These are phyloP conservation scores for Gephyroberyx darwinii DNA, from an alignment of 2,797 vertebrate genomes.

Conservation along the genomic window DNA sequence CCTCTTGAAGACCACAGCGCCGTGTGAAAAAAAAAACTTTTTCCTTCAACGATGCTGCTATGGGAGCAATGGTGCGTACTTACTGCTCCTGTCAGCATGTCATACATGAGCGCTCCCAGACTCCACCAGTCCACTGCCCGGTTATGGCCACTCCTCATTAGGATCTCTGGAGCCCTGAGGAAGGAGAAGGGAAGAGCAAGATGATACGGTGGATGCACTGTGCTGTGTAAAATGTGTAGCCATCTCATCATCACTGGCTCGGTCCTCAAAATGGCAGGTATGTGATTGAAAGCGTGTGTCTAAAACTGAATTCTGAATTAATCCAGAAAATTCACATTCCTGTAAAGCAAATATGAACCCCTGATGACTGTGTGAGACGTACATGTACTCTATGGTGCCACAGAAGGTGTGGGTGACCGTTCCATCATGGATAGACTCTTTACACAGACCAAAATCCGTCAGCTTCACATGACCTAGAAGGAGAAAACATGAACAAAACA, in stretches of 20 bases:
- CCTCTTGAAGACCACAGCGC: too few relatives aligned
- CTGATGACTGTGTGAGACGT: conserved; percentile 12
- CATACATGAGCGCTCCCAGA: conserved; percentile 96
- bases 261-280: background rate
- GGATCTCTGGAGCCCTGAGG: conserved; percentile 93
- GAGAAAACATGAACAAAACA: conserved; percentile 5
- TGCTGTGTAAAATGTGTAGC: background rate
- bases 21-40: background rate
- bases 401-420: conserved; percentile 98
- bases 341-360: background rate
- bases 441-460: conserved; percentile 95
- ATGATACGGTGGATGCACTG: background rate
- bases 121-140: conserved; percentile 99
- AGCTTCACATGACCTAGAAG: conserved; percentile 92
- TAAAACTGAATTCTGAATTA: background rate
- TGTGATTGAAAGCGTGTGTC: too few relatives aligned
- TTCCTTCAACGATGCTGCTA: background rate
- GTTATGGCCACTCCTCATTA: conserved; percentile 95
- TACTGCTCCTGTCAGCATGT: conserved; percentile 97
- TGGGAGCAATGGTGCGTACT: conserved; percentile 81
- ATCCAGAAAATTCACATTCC: background rate
- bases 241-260: background rate
- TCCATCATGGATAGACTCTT: conserved; percentile 97
- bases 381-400: conserved; percentile 99
- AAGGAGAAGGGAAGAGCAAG: background rate